A percentile compares a stretch with the other conserved stretches of the same genome.
These are phyloP conservation scores for Himalopsyche japonica DNA, from an alignment of 2,888 invertebrate genomes.

Conservation along the genomic window DNA sequence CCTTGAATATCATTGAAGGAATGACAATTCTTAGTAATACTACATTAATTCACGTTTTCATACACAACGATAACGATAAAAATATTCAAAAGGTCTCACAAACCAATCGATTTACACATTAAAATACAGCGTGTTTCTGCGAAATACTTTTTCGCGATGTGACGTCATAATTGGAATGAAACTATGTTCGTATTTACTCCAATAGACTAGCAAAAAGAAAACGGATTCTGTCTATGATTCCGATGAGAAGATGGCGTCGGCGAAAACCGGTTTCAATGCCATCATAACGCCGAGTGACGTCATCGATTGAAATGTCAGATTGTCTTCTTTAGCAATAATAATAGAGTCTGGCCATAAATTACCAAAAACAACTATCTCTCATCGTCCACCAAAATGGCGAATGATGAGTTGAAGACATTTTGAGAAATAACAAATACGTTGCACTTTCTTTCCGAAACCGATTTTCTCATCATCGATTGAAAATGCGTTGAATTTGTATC, in stretches of 20 bases:
- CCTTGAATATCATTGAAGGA: no score
- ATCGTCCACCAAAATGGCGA: neutral
- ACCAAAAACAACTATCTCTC: neutral
- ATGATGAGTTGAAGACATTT: neutral
- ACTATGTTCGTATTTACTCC: neutral
- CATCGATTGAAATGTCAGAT: neutral
- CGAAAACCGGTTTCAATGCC: constrained; percentile 1
- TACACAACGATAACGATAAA: no score
- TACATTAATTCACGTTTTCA: no score
- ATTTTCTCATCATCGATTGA: no score
- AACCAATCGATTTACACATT: no score
- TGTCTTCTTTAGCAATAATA: neutral
- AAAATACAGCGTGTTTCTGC: no score
- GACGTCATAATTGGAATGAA: neutral
- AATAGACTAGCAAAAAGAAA: neutral
- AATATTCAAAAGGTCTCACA: no score
- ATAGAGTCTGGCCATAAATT: neutral
- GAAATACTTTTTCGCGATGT: neutral
- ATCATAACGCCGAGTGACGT: neutral
- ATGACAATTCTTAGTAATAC: no score
- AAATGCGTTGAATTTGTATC: no score
- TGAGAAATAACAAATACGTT: no score
- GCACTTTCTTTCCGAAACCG: no score
- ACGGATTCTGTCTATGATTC: neutral
- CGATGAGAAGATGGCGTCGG: neutral